Conservation (phyloP, 1,140 invertebrate genomes). For the Anastatus disparis region DNA sequence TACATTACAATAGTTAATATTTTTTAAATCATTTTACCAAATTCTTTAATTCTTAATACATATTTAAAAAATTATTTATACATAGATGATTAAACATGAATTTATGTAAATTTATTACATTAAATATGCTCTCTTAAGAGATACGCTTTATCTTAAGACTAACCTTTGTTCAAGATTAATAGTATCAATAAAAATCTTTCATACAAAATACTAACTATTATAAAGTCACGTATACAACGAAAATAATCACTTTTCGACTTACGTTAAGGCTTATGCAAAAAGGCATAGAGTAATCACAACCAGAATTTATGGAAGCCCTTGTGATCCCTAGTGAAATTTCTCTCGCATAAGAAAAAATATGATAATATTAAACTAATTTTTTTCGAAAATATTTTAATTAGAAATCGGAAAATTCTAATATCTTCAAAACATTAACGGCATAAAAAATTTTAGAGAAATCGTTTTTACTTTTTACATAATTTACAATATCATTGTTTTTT, state of each 20-base stretch:
- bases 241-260: neutral
- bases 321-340: neutral
- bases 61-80: neutral
- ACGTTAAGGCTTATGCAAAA: neutral
- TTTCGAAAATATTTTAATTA: neutral
- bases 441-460: too few species aligned
- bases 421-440: neutral
- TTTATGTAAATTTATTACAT: neutral
- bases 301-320: slow-evolving; percentile 20
- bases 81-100: neutral
- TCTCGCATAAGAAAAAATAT: neutral
- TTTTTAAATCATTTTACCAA: neutral
- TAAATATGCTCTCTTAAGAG: neutral
- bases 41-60: neutral
- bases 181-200: slow-evolving; percentile 1
- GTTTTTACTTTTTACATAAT: too few species aligned
- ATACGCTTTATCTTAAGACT: neutral
- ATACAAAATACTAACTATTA: neutral
- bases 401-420: neutral
- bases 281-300: slow-evolving; percentile 18
- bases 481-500: too few species aligned
- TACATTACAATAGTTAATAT: neutral
- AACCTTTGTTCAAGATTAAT: neutral
- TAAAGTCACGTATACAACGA: too few species aligned
- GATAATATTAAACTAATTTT: neutral